phyloP scores from a whole-genome alignment of 1,140 invertebrate species.

The Drosophila parvula region DNA sequence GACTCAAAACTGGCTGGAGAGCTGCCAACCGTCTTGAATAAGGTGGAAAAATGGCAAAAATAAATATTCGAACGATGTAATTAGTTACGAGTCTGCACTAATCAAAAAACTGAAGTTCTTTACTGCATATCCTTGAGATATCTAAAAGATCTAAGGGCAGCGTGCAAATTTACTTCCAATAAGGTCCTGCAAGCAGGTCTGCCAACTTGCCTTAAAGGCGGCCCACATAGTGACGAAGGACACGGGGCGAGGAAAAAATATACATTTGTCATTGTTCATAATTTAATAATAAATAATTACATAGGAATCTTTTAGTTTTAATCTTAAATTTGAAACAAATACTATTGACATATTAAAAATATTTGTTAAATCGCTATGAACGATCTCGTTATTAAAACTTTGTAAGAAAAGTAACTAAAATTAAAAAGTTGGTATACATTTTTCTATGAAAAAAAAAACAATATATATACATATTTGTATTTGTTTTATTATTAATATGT shows the following conservation, averaged over 20 bases:
- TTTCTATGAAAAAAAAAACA: too few species aligned
- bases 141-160: too few species aligned
- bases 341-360: too few species aligned
- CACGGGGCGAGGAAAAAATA: too few species aligned
- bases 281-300: too few species aligned
- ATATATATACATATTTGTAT: too few species aligned
- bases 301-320: neutral
- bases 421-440: too few species aligned
- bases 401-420: too few species aligned
- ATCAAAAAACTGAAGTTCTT: fast-evolving
- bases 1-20: neutral
- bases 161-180: neutral
- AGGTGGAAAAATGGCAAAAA: neutral
- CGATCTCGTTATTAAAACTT: too few species aligned
- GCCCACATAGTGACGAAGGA: neutral
- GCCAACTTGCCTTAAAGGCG: neutral
- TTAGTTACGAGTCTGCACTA: neutral
- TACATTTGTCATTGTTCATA: too few species aligned
- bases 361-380: too few species aligned
- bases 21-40: neutral
- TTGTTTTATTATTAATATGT: too few species aligned
- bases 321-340: neutral
- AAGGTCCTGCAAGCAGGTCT: neutral
- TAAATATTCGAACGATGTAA: fast-evolving
- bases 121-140: fast-evolving